Evolutionary conservation across 2,113 vertebrate species (phyloP).

Genomic region (Colossoma macropomum): DNA sequence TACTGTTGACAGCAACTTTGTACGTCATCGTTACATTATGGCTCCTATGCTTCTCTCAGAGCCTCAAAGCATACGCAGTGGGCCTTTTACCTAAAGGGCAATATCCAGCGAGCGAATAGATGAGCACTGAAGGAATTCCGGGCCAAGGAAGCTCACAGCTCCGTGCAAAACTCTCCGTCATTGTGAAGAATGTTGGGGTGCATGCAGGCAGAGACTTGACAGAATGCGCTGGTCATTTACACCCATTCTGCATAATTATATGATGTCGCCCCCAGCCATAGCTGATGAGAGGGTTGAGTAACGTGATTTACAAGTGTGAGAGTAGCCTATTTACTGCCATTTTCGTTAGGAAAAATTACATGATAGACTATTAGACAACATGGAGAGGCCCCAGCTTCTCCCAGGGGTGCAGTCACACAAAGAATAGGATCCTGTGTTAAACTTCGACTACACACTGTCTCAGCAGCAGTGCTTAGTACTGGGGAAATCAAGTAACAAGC

Average conservation of each 20-base stretch:
- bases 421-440: not conserved
- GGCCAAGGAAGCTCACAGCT: constrained; percentile 28
- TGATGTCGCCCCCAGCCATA: constrained; percentile 11
- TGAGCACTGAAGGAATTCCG: constrained; percentile 17
- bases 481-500: not conserved
- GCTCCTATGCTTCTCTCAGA: not conserved
- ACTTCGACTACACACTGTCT: not conserved
- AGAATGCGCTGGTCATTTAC: constrained; percentile 26
- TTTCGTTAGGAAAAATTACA: not conserved
- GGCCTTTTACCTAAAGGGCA: not conserved
- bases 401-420: not conserved
- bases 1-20: constrained; percentile 11
- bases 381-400: not conserved
- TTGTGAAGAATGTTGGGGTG: constrained; percentile 22
- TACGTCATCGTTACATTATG: constrained; percentile 9
- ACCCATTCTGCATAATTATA: constrained; percentile 28
- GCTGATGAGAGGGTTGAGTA: constrained; percentile 20
- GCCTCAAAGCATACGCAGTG: not conserved
- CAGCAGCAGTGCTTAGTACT: not conserved
- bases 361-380: not conserved
- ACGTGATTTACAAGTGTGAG: not conserved
- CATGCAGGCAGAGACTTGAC: constrained; percentile 23
- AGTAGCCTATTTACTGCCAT: not conserved
- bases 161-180: constrained; percentile 24
- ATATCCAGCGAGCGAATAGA: constrained; percentile 11